Base-by-base conservation (phyloP, 2,113 vertebrate genomes). In the Caranx melampygus region DNA sequence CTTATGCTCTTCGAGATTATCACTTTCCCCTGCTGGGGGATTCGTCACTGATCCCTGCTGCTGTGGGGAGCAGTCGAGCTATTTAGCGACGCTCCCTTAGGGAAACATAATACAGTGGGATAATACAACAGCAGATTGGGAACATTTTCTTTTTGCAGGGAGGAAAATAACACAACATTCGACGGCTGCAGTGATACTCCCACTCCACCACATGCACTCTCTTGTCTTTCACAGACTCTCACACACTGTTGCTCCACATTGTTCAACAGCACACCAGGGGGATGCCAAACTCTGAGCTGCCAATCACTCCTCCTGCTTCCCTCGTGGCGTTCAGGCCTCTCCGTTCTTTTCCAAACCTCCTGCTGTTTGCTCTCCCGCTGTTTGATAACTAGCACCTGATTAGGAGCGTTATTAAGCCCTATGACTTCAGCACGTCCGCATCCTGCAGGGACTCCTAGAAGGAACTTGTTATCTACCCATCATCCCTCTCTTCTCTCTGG, bases 41-140 rank as follows among this genome's bases (percentile, higher is more conserved):
- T 91, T 92, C 89, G 84, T 88, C 84, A 89, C 79, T 87, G 77
- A 90, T 91, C 89, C 86, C 81, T 87, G 15, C 11, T 82, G 84
- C 79, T 67, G 85, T 54, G 45, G 81, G 52, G 72, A 82, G 84
- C 77, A 64, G 84, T 82, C 34, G 44, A 74, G 77, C 84, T 84
- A 82, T 88, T 90, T 88, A 92, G 86, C 76, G 84, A 88, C 65
- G 68, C 80, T 89, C 75, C 86, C 87, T 86, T 20, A 14, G 81
- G 88, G 83, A 89, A 51, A 31, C 49, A 52, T 64, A 79, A 73
- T 68, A 84, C 86, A 86, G 75, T 40, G 57, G 79, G 81, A 86
- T 75, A 83, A 86, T 42, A 70, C 84, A 83, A 80, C 80, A 62
- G 80, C 63, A 86, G 84, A 79, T 35, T 59, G 81, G 75, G 21